These are phyloP conservation scores for Sebastes ruberrimus DNA, from an alignment of 2,797 vertebrate genomes.

Conservation along the genomic window DNA sequence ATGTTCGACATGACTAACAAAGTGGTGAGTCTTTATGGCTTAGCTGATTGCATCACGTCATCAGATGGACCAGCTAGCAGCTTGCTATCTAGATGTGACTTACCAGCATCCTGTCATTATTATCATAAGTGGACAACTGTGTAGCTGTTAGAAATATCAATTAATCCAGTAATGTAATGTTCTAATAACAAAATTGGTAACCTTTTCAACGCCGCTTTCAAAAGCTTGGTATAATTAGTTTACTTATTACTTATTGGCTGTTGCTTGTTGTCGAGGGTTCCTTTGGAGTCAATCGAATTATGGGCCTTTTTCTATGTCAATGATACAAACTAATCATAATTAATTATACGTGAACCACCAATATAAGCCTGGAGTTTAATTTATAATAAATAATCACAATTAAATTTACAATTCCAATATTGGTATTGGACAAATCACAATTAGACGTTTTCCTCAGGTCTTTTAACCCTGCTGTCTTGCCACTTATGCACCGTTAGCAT, in stretches of 20 bases:
- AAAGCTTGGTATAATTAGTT: not conserved
- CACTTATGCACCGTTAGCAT: not conserved
- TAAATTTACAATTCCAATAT: not conserved
- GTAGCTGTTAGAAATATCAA: not conserved
- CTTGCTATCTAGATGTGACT: not conserved
- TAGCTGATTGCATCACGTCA: not conserved
- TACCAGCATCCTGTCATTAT: not conserved
- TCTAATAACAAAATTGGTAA: not conserved
- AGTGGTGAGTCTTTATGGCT: not conserved
- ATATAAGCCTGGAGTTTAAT: not conserved
- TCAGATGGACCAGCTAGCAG: not conserved
- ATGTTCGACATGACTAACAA: not conserved
- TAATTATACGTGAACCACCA: not conserved
- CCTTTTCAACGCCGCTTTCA: not conserved
- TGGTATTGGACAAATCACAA: not conserved
- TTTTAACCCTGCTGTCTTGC: not conserved
- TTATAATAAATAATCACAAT: not conserved
- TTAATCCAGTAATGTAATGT: not conserved
- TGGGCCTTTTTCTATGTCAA: not conserved
- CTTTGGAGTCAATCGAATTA: not conserved
- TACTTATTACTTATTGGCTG: not conserved
- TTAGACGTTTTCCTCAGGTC: not conserved
- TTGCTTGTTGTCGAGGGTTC: not conserved
- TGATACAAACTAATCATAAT: not conserved
- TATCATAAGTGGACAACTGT: not conserved